phyloP scores from a whole-genome alignment of 2,113 vertebrate genomes.

The Smithornis capensis region DNA sequence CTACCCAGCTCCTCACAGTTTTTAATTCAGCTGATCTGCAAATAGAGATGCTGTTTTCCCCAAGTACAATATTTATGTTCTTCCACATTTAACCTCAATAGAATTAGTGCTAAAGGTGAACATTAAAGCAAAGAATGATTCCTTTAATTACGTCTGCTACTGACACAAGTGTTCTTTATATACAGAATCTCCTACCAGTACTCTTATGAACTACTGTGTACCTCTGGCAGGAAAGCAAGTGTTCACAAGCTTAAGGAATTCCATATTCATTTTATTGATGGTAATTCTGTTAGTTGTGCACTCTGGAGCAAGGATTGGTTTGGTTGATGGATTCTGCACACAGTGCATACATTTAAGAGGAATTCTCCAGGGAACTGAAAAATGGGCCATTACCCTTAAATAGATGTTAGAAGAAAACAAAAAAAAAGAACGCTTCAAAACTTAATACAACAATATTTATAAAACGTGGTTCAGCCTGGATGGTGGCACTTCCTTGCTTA shows the following conservation, averaged over 20 bases:
- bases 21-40: neutral
- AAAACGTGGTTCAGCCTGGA: slow-evolving; percentile 27
- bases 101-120: slow-evolving; percentile 49
- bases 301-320: slow-evolving; percentile 38
- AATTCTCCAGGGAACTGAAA: slow-evolving; percentile 57
- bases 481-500: neutral
- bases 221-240: neutral
- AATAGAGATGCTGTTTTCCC: neutral
- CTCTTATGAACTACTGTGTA: neutral
- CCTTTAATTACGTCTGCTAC: slow-evolving; percentile 33
- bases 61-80: neutral
- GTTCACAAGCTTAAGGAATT: slow-evolving; percentile 7
- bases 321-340: slow-evolving; percentile 42
- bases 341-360: slow-evolving; percentile 46
- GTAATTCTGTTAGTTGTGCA: slow-evolving; percentile 10
- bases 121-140: neutral
- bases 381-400: slow-evolving; percentile 22
- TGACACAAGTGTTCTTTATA: slow-evolving; percentile 39
- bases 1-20: neutral
- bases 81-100: neutral
- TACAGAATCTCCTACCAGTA: neutral
- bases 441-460: slow-evolving; percentile 35
- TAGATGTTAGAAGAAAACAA: neutral
- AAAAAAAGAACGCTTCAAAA: neutral
- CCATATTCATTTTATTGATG: slow-evolving; percentile 9